A percentile compares a stretch with the other conserved stretches of the same genome.
phyloP scores from a whole-genome alignment of 2,888 invertebrate genomes.

The Eilema sororculum region DNA sequence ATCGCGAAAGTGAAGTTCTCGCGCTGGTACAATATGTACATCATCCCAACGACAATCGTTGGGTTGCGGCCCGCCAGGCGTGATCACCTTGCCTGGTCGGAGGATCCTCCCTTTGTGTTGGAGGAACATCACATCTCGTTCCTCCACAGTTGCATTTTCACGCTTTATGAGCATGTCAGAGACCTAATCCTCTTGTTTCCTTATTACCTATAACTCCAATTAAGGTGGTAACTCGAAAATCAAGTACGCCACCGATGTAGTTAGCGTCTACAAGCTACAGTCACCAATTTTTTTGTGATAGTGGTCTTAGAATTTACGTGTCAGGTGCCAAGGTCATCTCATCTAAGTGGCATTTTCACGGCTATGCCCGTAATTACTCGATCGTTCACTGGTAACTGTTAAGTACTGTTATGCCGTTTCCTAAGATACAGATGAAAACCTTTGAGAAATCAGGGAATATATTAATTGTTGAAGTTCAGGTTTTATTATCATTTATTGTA shows the following conservation, averaged over 20 bases:
- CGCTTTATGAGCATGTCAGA: neutral
- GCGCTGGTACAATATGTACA: no score
- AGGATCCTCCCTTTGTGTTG: no score
- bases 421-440: neutral
- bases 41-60: no score
- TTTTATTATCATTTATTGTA: no score
- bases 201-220: neutral
- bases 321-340: neutral
- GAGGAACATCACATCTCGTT: no score
- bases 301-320: neutral
- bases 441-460: neutral
- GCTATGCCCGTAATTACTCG: neutral
- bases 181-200: neutral
- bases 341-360: neutral
- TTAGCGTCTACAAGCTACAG: neutral
- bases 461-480: no score
- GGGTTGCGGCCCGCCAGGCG: no score
- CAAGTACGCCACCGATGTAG: neutral
- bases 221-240: no score
- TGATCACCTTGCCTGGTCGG: no score
- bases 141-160: no score
- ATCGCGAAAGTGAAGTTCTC: no score
- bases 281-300: neutral
- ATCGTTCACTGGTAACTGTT: neutral
- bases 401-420: neutral